Percentiles rank a stretch among this genome's conserved stretches.
phyloP scores from a whole-genome alignment of 2,888 invertebrate genomes.

The Parnassius mnemosyne region DNA sequence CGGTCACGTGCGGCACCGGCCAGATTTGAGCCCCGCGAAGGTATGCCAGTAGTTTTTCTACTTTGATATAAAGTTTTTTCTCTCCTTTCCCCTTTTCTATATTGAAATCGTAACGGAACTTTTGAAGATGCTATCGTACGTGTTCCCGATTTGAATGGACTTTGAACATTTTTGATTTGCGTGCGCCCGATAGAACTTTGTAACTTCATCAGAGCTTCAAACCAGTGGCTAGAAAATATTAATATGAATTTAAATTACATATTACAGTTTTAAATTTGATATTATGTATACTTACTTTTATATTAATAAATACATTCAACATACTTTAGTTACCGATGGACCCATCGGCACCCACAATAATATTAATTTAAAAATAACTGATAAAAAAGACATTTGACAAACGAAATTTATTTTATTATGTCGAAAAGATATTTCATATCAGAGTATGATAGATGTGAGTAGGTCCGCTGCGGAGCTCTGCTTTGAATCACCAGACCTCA shows the following conservation, averaged over 20 bases:
- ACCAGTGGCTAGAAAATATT: no score
- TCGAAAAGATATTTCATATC: no score
- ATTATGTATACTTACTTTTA: no score
- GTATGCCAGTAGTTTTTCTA: slow-evolving; percentile 46
- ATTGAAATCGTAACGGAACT: slow-evolving; percentile 67
- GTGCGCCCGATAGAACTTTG: slow-evolving; percentile 11
- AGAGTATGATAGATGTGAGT: no score
- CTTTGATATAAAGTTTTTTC: slow-evolving; percentile 69
- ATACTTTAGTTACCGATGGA: no score
- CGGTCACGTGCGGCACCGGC: slow-evolving; percentile 60
- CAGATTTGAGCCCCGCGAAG: slow-evolving; percentile 65
- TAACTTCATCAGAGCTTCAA: slow-evolving; percentile 13
- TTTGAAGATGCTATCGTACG: slow-evolving; percentile 34
- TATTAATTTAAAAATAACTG: no score
- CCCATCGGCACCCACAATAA: no score
- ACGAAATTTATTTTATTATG: neutral
- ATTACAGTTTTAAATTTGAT: neutral
- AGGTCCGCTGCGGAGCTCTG: no score
- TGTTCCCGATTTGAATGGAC: slow-evolving; percentile 26
- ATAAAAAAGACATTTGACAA: no score
- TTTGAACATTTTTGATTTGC: slow-evolving; percentile 35
- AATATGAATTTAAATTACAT: no score
- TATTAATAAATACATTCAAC: no score
- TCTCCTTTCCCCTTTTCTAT: slow-evolving; percentile 46
- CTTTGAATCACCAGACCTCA: no score